Evolutionary conservation across 2,113 vertebrate species (phyloP), one percentile per base, ranked within the genome.

Genomic region (Nematolebias whitei): DNA sequence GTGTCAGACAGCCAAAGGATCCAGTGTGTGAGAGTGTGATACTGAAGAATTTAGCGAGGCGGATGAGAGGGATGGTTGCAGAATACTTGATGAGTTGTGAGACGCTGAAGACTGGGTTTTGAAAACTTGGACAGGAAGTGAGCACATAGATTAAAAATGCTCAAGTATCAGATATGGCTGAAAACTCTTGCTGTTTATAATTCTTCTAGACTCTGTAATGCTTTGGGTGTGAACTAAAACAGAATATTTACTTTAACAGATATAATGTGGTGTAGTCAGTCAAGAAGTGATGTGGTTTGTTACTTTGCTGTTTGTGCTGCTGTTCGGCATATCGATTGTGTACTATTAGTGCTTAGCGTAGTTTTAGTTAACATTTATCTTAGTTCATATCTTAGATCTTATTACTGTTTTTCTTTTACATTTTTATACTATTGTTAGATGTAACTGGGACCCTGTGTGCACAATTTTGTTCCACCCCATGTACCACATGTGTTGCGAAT

Each of bases 51-150:
- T 59, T 40, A 62, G 62, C 13, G 40, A 76, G 58, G 48, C 2
- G 4, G 62, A 49, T 32, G 59, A 64, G 54, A 60, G 63, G 2
- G 48, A 16, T 7, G 11, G 35, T 69, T 56, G 57, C 69, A 72
- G 83, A 78, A 78, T 76, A 26, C 67, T 40, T 66, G 66, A 87
- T 79, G 77, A 75, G 58, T 57, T 57, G 71, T 62, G 56, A 70
- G n/a, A 73, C 51, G 49, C 49, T 75, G 54, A 76, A 63, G 57
- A 40, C 51, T 63, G 43, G 52, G 55, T 74, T 69, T 55, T 9
- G 22, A 69, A 23, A 63, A 40, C 7, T 11, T 53, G 74, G 55
- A 45, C 74, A 72, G 63, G 51, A 62, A 24, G 39, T 16, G 24
- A 19, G 39, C 63, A 59, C 35, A 62, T 59, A 69, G 58, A 75